Percentiles rank a stretch among this genome's conserved stretches.
Evolutionary conservation across 2,113 vertebrate species (phyloP).

Genomic region (Sisor rabdophorus): DNA sequence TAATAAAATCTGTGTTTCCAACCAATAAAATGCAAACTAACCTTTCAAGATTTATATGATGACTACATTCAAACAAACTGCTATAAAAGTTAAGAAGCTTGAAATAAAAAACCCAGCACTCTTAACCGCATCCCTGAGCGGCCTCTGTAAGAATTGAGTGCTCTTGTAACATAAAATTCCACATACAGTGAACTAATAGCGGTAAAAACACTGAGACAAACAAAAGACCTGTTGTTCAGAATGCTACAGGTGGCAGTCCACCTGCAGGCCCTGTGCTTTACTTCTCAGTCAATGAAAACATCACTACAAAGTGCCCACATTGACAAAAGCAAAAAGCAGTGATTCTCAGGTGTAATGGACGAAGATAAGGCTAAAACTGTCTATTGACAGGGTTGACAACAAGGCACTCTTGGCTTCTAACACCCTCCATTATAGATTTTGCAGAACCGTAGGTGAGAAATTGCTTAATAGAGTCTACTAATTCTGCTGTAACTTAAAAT

Average conservation of each 20-base stretch:
- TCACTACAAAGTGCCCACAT: background rate
- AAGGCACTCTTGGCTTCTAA: background rate
- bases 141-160: background rate
- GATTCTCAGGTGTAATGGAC: slow-evolving; percentile 14
- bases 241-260: slow-evolving; percentile 1
- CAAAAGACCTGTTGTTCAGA: slow-evolving; percentile 28
- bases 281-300: slow-evolving; percentile 12
- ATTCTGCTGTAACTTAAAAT: background rate
- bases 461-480: no score
- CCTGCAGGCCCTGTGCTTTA: background rate
- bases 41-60: background rate
- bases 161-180: slow-evolving; percentile 36
- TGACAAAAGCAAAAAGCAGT: background rate
- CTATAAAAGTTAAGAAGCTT: background rate
- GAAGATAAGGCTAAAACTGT: background rate
- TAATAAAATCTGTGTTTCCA: background rate
- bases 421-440: slow-evolving; percentile 12
- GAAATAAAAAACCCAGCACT: background rate
- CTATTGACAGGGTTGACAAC: background rate
- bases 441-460: background rate
- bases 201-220: slow-evolving; percentile 3
- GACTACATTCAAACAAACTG: background rate
- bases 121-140: background rate
- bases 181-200: slow-evolving; percentile 6
- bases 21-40: background rate